A percentile compares a stretch with the other conserved stretches of the same genome.
phyloP scores from a whole-genome alignment of 1,140 invertebrate species.

The Dolichoris vasculosae region DNA sequence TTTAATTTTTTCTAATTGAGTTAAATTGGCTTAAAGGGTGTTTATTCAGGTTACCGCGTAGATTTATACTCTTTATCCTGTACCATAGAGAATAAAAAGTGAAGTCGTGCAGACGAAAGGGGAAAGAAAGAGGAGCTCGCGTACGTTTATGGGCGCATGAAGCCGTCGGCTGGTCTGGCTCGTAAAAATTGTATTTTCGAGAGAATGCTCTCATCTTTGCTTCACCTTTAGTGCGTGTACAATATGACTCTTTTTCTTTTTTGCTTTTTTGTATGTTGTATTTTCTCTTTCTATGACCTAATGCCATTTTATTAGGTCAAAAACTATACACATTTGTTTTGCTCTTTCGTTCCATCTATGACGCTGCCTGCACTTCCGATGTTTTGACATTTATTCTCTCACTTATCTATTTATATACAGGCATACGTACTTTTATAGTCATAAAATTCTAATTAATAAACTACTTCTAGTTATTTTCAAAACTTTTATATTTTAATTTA shows the following conservation, averaged over 20 bases:
- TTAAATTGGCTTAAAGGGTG: background rate
- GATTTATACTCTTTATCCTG: background rate
- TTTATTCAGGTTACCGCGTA: background rate
- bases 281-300: slow-evolving; percentile 73
- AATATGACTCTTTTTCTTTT: background rate
- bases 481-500: too few species aligned
- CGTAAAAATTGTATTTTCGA: slow-evolving; percentile 69
- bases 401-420: background rate
- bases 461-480: too few species aligned
- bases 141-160: background rate
- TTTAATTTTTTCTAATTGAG: background rate
- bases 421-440: too few species aligned
- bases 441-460: too few species aligned
- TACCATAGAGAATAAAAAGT: background rate
- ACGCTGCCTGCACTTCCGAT: background rate
- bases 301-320: slow-evolving; percentile 70
- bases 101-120: background rate
- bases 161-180: slow-evolving; percentile 18
- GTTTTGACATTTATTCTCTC: background rate
- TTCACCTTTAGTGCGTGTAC: background rate
- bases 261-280: slow-evolving; percentile 66
- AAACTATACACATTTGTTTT: slow-evolving; percentile 62
- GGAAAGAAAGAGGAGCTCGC: background rate
- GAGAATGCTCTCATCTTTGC: slow-evolving; percentile 55
- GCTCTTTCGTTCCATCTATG: slow-evolving; percentile 53